A percentile compares a stretch with the other conserved stretches of the same genome.
Conservation (phyloP, 2,113 vertebrate genomes). For the Lycaon pictus region DNA sequence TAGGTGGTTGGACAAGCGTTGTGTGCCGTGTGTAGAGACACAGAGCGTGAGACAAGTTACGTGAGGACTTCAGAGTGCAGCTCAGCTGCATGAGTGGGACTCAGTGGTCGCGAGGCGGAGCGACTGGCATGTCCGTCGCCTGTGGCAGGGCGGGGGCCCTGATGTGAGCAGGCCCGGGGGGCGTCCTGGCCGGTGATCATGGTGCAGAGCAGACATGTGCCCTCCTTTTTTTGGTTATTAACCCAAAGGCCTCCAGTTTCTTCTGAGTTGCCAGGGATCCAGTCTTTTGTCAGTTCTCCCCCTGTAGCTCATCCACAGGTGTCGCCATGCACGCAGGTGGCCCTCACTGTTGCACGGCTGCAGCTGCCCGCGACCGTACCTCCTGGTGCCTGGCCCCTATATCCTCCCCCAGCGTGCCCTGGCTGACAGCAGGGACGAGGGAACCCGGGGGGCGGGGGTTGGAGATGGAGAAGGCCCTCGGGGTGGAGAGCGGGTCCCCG, state of each 20-base stretch:
- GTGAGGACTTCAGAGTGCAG: not conserved
- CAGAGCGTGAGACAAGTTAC: not conserved
- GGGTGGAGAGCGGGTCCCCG: no score
- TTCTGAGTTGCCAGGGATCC: slow-evolving; percentile 57
- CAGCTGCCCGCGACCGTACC: no score
- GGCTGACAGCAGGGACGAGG: no score
- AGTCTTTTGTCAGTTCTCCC: slow-evolving; percentile 66
- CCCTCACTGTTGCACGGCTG: slow-evolving; percentile 70
- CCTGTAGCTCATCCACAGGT: slow-evolving; percentile 54
- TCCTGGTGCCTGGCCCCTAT: no score
- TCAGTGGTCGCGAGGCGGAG: no score
- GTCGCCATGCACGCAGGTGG: slow-evolving; percentile 60
- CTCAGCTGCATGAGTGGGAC: slow-evolving; percentile 65
- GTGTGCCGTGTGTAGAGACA: not conserved
- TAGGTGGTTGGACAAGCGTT: not conserved
- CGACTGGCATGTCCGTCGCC: no score
- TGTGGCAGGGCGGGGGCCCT: no score
- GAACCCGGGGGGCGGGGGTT: no score
- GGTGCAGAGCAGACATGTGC: not conserved
- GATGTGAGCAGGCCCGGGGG: no score
- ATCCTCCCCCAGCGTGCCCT: no score
- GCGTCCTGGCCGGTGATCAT: not conserved
- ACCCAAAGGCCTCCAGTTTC: not conserved
- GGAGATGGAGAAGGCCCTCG: no score
- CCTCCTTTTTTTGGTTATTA: not conserved